Conservation (phyloP, 23 tunicate genomes). For the Ciona savignyi region DNA sequence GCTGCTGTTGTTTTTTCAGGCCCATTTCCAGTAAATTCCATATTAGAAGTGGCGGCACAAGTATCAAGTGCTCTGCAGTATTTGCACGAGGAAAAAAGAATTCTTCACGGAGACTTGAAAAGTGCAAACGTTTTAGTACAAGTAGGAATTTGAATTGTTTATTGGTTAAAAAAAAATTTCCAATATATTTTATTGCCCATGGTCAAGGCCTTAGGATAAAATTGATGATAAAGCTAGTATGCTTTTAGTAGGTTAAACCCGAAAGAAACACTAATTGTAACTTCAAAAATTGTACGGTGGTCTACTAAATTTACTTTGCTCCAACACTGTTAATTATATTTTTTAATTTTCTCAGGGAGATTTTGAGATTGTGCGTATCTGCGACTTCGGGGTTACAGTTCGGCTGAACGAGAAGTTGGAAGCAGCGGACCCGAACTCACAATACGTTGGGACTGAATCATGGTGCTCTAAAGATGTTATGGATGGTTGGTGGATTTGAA, state of each 20-base stretch:
- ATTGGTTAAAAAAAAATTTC: too few species aligned
- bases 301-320: too few species aligned
- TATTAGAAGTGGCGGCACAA: conserved; percentile 38
- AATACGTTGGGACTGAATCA: conserved; percentile 70
- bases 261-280: too few species aligned
- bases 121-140: conserved; percentile 59
- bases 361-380: conserved; percentile 41
- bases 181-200: too few species aligned
- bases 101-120: conserved; percentile 77
- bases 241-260: too few species aligned
- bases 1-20: too few species aligned
- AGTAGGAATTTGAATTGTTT: conserved; percentile 8
- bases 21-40: conserved; percentile 37
- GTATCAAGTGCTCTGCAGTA: conserved; percentile 47
- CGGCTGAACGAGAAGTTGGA: conserved; percentile 37
- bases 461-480: conserved; percentile 66
- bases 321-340: neutral
- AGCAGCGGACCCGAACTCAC: conserved; percentile 20
- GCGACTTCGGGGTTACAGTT: conserved; percentile 80
- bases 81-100: conserved; percentile 42
- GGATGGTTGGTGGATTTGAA: conserved; percentile 26
- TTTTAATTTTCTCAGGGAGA: conserved; percentile 41
- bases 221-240: too few species aligned
- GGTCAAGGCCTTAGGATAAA: too few species aligned
- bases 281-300: too few species aligned